Evolutionary conservation across 53 echinoderm and acorn worm species (phyloP), one percentile per base, ranked within the genome.

Genomic region (Crossaster papposus): DNA sequence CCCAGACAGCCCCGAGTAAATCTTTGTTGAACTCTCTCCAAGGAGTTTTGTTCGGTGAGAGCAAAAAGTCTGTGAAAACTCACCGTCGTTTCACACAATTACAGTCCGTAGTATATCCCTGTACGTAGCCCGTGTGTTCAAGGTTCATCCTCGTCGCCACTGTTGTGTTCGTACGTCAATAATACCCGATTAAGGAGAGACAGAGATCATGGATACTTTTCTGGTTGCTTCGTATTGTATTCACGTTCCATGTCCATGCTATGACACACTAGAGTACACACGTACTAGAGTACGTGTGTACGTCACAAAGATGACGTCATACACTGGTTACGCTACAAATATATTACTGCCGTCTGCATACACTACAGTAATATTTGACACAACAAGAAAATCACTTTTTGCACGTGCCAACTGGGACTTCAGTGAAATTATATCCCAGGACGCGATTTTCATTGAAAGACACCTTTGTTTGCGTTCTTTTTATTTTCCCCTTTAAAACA

Each of bases 131-230:
- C 10, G 81, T 81, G 63, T 28, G 63, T 81, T 35, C 36, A 77
- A n/a, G n/a, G n/a, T n/a, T n/a, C n/a, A n/a, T 83, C 70, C 68
- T 83, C 83, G 70, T 83, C 68, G 83, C 70, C 36, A 83, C 65
- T 65, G 81, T 81, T 82, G 82, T 65, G 82, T 82, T 38, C 44
- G 65, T 82, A 82, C 65, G 44, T 82, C 58, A 17, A 3, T 31
- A 8, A 33, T 22, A 15, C 24, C 31, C 55, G 20, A 80, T 53
- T 55, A 80, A 80, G 0, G 71, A 70, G 71, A 64, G 71, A 70
- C 71, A 5, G 2, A 1, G 7, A 70, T 23, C 2, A 70, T 14
- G 64, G 64, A 64, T 64, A 64, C 64, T 64, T 64, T 70, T 70
- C 71, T 70, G 71, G 71, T 26, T 70, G 28, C 64, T 64, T 64